Base-by-base conservation (phyloP, 1,140 invertebrate genomes). In the Drosophila baimaii region DNA sequence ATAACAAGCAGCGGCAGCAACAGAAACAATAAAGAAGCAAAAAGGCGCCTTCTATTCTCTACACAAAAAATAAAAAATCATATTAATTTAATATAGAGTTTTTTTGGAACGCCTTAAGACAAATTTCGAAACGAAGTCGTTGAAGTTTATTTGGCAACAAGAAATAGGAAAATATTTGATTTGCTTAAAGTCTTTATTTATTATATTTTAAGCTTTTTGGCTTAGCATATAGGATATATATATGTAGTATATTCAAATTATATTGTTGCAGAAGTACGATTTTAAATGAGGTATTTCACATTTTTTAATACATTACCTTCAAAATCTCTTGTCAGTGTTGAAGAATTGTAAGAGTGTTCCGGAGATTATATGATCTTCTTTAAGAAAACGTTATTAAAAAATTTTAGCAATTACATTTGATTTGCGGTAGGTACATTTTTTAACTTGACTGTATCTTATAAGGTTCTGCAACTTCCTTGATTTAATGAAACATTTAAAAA, bases 1-100 rank as follows among this genome's bases (percentile, higher is more conserved):
- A 66, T 66, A 66, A 66, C 63, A 59, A 33, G 27, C 51, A 64
- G 51, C 52, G 56, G 17, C 56, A n/a, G n/a, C n/a, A n/a, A n/a
- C n/a, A n/a, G n/a, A n/a, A n/a, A n/a, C n/a, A n/a, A n/a, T n/a
- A n/a, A 58, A n/a, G n/a, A n/a, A n/a, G n/a, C n/a, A n/a, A n/a
- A 49, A 49, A 47, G 64, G 57, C 49, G 51, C 39, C 41, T 35
- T 66, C 59, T 64, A 31, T 41, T 41, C 51, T 70, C 13, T 19
- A 29, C 57, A 62, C 59, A 37, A 10, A 15, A 1, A 13, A 27
- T 29, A 49, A 39, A 21, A 23, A 61, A 37, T 37, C 1, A 21
- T 21, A 21, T n/a, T 25, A 5, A 27, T 15, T 13, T 13, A 4
- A 55, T 23, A 3, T 23, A 2, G 7, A 8, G 17, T 37, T 37